A percentile compares a stretch with the other conserved stretches of the same genome.
Evolutionary conservation across 64 coral and sea anemone species (phyloP).

Genomic region (Actinia tenebrosa): DNA sequence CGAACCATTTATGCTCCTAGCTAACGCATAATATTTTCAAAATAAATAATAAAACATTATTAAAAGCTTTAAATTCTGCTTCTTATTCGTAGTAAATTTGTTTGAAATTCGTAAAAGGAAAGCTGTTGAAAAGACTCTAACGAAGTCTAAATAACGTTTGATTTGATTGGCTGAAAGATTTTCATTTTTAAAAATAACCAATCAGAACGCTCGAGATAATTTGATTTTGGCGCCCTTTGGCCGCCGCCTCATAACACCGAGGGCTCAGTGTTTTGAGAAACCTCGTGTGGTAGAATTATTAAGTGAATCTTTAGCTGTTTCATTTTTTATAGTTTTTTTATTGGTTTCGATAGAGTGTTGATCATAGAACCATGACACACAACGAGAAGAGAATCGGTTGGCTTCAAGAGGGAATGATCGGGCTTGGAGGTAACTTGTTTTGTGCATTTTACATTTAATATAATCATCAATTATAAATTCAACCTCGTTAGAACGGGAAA

Average conservation of each 20-base stretch:
- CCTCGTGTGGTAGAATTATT: neutral
- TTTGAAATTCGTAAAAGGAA: neutral
- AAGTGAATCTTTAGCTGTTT: too few relatives aligned
- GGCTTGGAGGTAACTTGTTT: constrained; percentile 62
- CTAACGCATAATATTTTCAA: neutral
- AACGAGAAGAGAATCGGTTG: constrained; percentile 87
- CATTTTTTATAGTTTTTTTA: neutral
- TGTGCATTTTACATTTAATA: too few relatives aligned
- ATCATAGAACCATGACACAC: constrained; percentile 60
- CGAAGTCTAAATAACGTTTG: neutral
- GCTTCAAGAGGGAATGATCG: constrained; percentile 87
- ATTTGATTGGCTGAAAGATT: neutral
- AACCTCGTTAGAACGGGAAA: too few relatives aligned
- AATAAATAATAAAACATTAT: neutral
- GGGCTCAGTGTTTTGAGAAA: neutral
- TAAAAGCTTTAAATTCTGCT: neutral
- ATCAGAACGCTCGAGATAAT: neutral
- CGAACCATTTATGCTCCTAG: constrained; percentile 9
- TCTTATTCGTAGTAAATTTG: neutral
- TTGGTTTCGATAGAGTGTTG: neutral
- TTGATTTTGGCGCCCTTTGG: neutral
- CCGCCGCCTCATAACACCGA: neutral
- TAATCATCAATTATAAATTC: too few relatives aligned
- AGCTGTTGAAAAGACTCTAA: neutral
- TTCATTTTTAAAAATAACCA: neutral